Evolutionary conservation across 1,140 invertebrate genomes (phyloP), one percentile per base, ranked within the genome.

Genomic region (Archivesica marissinica): DNA sequence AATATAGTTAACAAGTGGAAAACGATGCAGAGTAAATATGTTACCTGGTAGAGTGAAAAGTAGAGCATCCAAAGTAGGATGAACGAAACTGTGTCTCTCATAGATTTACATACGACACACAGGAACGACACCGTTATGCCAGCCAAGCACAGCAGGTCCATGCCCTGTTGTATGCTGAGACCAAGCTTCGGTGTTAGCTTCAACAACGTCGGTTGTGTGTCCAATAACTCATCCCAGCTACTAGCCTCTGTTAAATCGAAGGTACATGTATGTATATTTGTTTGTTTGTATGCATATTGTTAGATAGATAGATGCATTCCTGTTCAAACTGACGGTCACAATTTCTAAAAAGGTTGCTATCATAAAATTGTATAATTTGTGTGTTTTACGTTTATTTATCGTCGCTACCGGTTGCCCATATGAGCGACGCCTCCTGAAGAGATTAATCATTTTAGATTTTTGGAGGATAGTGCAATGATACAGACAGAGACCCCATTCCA

Each of bases 31-130:
- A 15, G 30, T 23, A 44, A 23, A 38, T 30, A 25, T 82, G 25
- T 85, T 86, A 97, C 95, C 94, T 97, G 96, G 88, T 96, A 97
- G 0, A 97, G 87, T 0, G 97, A 97, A 87, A 96, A 96, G 93
- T 97, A 97, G 0, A 96, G 92, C 28, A 95, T 93, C 96, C 97
- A 97, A 17, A 97, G 93, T 38, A 95, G 87, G 25, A 95, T 94
- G 93, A 96, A 97, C n/a, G 90, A 89, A 3, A 94, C 66, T 41
- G 88, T 90, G 77, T 92, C 92, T 41, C 93, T 79, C 38, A 89
- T 88, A 20, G 59, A 75, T 47, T 86, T 85, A 9, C 88, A 92
- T n/a, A 93, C 86, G 41, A 93, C 86, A 81, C 91, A 90, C 50
- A 92, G 88, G 74, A 93, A 96, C 25, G 96, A 95, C 17, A 97